Conservation (phyloP, 2,888 invertebrate genomes). For the Plutella xylostella region DNA sequence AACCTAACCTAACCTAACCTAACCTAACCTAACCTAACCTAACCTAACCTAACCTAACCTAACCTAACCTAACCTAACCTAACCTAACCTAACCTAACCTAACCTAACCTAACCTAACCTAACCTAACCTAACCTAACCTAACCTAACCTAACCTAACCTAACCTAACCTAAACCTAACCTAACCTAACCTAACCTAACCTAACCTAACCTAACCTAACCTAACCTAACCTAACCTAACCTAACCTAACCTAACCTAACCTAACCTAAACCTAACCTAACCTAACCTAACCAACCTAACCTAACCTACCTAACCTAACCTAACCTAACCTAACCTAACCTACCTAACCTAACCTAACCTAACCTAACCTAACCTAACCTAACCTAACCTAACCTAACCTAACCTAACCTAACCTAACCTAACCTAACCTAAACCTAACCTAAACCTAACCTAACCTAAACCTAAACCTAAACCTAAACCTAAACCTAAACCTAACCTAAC, state of each 20-base stretch:
- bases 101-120: conserved; percentile 14
- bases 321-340: conserved; percentile 14
- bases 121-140: too few relatives aligned
- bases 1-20: conserved; percentile 9
- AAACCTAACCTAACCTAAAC: conserved; percentile 18
- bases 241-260: conserved; percentile 16
- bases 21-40: conserved; percentile 10
- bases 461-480: conserved; percentile 12
- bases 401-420: conserved; percentile 18
- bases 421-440: conserved; percentile 17
- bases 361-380: conserved; percentile 16
- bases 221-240: conserved; percentile 16
- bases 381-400: conserved; percentile 15
- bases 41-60: conserved; percentile 10
- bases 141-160: conserved; percentile 11
- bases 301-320: conserved; percentile 12
- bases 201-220: conserved; percentile 13
- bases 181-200: conserved; percentile 8
- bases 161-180: conserved; percentile 11
- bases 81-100: conserved; percentile 10
- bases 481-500: conserved; percentile 13
- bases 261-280: conserved; percentile 15
- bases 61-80: conserved; percentile 10
- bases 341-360: conserved; percentile 15
- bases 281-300: conserved; percentile 12